Base-by-base conservation (phyloP, 2,888 invertebrate species). In the Meta bourneti region DNA sequence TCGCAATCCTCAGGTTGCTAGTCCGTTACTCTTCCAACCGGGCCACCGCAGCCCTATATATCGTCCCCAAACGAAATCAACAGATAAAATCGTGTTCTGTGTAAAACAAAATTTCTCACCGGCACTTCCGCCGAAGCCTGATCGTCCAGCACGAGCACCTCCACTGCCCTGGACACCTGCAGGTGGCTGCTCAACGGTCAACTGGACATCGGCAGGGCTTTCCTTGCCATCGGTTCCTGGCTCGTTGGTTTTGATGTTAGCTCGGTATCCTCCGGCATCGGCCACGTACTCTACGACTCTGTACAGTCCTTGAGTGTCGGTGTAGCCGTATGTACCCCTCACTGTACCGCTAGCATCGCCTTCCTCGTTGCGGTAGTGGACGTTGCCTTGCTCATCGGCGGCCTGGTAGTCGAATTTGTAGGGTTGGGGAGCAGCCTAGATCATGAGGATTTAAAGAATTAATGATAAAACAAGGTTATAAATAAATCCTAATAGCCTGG, bases 381-480 rank as follows among this genome's bases (percentile, higher is more conserved):
- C 34, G 49, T 89, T 92, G n/a, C 92, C 92, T 13, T 85, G 80
- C 13, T 89, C 89, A 54, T 92, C 92, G 13, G 78, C 61, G 20
- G 83, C 92, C 13, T 92, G 70, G 86, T 92, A 92, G 72, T 84
- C 89, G 70, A 92, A 92, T 6, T 89, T 71, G 81, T 89, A 92
- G 19, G 92, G 92, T 20, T 89, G 80, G 16, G 92, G 92, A 34
- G 85, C 80, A 8, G 80, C 69, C 89, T 89, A 19, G 7, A 85
- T 78, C 6, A 71, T 13, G 19, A 20, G 70, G 19, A 70, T n/a
- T 70, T 7, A 16, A 7, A n/a, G 13, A n/a, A 70, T 70, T 70
- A n/a, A 4, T 70, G 1, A 70, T n/a, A 70, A 13, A 7, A 70
- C 16, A n/a, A n/a, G 16, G 19, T 70, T 70, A 70, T 19, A 70